Base-by-base conservation (phyloP, 1,140 invertebrate species). In the silkworm (Bombyx mori) region DNA sequence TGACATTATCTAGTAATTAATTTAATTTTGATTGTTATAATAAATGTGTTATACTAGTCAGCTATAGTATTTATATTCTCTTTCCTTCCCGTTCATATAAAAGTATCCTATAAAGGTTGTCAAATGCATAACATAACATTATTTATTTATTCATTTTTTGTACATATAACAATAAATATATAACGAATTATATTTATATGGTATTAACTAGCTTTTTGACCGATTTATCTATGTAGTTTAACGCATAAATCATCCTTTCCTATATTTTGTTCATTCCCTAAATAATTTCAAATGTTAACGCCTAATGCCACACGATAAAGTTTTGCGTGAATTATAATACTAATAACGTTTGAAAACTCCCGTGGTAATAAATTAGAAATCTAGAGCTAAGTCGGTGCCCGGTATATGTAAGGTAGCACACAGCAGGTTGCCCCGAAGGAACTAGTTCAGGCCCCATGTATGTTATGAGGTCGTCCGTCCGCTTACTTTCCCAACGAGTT, bases 1-100 rank as follows among this genome's bases (percentile, higher is more conserved):
- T 88, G 88, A 88, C 88, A 88, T 89, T 86, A 82, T 88, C 88
- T 88, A 88, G 86, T 77, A 45, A 77, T 87, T 88, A 88, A 88
- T 89, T 88, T 89, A 81, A 80, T 88, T 35, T 35, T 35, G 26
- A 84, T 83, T 81, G 65, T 71, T 69, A 73, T 73, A 77, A 73
- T 75, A 79, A 79, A 78, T 64, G 64, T 76, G 26, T 35, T 35
- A 75, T 79, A 81, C 82, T 85, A 85, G 84, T 86, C 82, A 83
- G 75, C 65, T 65, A 73, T 54, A 72, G 64, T 82, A 79, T 81
- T 79, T 83, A 79, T 81, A 68, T 62, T 66, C 69, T 35, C 75
- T 49, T 7, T 64, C 71, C 73, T 68, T 65, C 58, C 69, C 68
- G 56, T 67, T 59, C 63, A 52, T 61, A 65, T 71, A 63, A 66